Percentiles rank a stretch among this genome's conserved stretches.
These are phyloP conservation scores for Aricia agestis DNA, from an alignment of 1,140 invertebrate genomes.

Conservation along the genomic window DNA sequence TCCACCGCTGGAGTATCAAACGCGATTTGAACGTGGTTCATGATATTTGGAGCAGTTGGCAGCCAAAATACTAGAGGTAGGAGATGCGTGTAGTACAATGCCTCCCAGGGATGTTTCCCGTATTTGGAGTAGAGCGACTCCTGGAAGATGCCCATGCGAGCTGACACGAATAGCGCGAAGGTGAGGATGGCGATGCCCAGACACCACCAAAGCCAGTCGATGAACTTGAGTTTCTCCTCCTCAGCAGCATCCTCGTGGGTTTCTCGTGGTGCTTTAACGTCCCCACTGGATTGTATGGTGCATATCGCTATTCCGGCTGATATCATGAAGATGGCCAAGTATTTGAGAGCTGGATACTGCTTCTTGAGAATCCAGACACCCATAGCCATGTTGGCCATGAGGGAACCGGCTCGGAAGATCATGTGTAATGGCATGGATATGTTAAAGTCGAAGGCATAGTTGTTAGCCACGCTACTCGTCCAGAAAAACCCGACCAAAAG, in stretches of 20 bases:
- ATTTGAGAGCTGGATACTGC: conserved; percentile 90
- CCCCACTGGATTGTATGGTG: conserved; percentile 90
- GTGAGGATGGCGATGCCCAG: conserved; percentile 91
- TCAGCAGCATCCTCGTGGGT: conserved; percentile 63
- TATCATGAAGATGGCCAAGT: conserved; percentile 94
- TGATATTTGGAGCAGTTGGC: conserved; percentile 85
- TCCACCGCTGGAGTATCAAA: conserved; percentile 76
- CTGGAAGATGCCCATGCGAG: conserved; percentile 97
- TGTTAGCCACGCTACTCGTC: conserved; percentile 94
- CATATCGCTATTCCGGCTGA: conserved; percentile 93
- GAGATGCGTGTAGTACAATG: conserved; percentile 96
- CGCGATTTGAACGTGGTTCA: conserved; percentile 81
- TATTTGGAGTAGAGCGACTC: conserved; percentile 90
- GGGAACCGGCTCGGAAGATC: conserved; percentile 97
- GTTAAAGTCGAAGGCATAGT: conserved; percentile 97
- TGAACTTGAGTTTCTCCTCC: conserved; percentile 69
- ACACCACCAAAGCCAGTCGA: conserved; percentile 88
- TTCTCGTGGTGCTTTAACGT: conserved; percentile 76
- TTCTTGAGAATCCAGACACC: conserved; percentile 93
- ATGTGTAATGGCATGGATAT: conserved; percentile 99
- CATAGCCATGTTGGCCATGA: conserved; percentile 98
- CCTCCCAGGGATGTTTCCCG: conserved; percentile 97
- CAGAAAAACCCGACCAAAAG: conserved; percentile 94
- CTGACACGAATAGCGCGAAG: conserved; percentile 93
- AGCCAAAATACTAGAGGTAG: conserved; percentile 92